Conservation (phyloP, 1,140 invertebrate genomes). For the Pygmarrhopalites habei region DNA sequence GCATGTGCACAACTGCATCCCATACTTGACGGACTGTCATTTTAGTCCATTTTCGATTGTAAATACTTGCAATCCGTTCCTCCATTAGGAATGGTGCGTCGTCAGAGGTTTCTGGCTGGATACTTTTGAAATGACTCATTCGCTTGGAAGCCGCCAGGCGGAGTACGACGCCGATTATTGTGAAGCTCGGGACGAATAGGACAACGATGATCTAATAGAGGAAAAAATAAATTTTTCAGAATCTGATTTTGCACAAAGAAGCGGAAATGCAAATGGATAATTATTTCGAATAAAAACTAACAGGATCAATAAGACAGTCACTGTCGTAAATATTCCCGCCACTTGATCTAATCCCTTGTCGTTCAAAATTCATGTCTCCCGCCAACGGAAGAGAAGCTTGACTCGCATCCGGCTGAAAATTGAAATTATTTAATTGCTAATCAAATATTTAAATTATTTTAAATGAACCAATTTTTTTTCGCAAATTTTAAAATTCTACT, state of each 20-base stretch:
- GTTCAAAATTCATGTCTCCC: too few relatives aligned
- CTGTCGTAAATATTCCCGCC: not conserved
- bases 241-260: too few relatives aligned
- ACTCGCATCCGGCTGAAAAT: not conserved
- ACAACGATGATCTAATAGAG: too few relatives aligned
- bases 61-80: too few relatives aligned
- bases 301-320: conserved; percentile 20
- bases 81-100: too few relatives aligned
- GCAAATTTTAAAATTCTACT: too few relatives aligned
- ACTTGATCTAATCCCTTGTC: too few relatives aligned
- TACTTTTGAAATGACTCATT: conserved; percentile 9
- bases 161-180: conserved; percentile 22
- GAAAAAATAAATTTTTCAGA: not conserved
- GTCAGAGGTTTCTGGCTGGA: not conserved
- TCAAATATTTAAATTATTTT: not conserved
- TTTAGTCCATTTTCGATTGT: too few relatives aligned
- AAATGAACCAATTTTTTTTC: not conserved
- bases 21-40: too few relatives aligned
- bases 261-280: not conserved
- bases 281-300: not conserved
- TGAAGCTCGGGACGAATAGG: conserved; percentile 20
- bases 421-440: not conserved
- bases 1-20: too few relatives aligned
- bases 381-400: not conserved
- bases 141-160: conserved; percentile 15